Evolutionary conservation across 2,113 vertebrate genomes (phyloP), one percentile per base, ranked within the genome.

Genomic region (Chrysochloris asiatica): DNA sequence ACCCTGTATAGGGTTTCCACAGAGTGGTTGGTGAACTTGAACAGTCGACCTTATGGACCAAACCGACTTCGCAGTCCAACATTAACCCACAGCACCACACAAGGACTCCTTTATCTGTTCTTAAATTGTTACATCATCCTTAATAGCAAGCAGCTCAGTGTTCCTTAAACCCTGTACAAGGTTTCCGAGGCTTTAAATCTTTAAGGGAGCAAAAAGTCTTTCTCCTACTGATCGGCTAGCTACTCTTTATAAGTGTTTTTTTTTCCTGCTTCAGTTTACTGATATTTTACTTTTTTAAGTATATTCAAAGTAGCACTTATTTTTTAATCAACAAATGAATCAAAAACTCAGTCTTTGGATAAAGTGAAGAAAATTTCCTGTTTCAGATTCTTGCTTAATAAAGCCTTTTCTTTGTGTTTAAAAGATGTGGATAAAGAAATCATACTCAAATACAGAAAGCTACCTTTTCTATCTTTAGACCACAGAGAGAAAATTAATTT

Each of bases 221-320:
- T n/a, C n/a, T n/a, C n/a, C n/a, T n/a, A n/a, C n/a, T n/a, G n/a
- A n/a, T n/a, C n/a, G n/a, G n/a, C 33, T 21, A 77, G 52, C 16
- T 80, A 43, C n/a, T 56, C 73, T 88, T 84, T 28, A 33, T 65
- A 79, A 84, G n/a, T n/a, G n/a, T n/a, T n/a, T n/a, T n/a, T n/a
- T n/a, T n/a, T n/a, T n/a, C n/a, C 4, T 76, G 19, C 67, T 77
- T 63, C 65, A 43, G 22, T 67, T 50, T 71, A 38, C 48, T 54
- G 59, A 16, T n/a, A 63, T 26, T 50, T 41, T 8, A 19, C 48
- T 2, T n/a, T 28, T 85, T 73, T 65, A 36, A 38, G 13, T 22
- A 1, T 28, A 10, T 67, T 19, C 38, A 56, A 56, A 80, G 43
- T 36, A 63, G 22, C 7, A 33, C 38, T 89, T 80, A 19, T 38